These are phyloP conservation scores for Menidia menidia DNA, from an alignment of 2,797 vertebrate genomes.

Conservation along the genomic window DNA sequence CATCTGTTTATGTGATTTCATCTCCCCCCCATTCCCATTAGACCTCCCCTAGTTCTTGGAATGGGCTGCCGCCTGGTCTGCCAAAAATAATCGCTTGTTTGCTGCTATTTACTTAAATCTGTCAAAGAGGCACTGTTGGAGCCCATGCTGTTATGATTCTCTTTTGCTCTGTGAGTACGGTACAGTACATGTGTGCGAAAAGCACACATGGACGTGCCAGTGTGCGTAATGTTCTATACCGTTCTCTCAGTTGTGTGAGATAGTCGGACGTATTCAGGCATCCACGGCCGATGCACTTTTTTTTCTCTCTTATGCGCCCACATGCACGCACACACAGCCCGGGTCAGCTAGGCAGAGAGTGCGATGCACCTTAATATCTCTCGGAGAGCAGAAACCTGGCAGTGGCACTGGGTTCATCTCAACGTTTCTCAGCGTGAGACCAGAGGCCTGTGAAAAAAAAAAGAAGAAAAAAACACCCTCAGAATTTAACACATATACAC, in stretches of 20 bases:
- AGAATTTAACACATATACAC: constrained; percentile 46
- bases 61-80: constrained; percentile 66
- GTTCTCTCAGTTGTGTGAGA: constrained; percentile 69
- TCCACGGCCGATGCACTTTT: constrained; percentile 26
- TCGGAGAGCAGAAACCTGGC: constrained; percentile 73
- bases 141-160: constrained; percentile 68
- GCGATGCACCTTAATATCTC: constrained; percentile 74
- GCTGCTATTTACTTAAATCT: constrained; percentile 84
- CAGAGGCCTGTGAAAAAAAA: constrained; percentile 66
- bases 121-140: constrained; percentile 79
- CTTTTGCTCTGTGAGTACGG: constrained; percentile 50
- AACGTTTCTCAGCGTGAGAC: constrained; percentile 71
- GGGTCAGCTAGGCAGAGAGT: constrained; percentile 65
- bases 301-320: neutral
- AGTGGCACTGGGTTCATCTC: constrained; percentile 68
- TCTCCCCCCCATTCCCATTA: constrained; percentile 72
- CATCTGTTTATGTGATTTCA: constrained; percentile 84
- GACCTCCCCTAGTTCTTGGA: constrained; percentile 81
- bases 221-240: constrained; percentile 70
- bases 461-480: constrained; percentile 60
- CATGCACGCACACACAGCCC: constrained; percentile 34
- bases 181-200: constrained; percentile 37
- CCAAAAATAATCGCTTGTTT: constrained; percentile 85
- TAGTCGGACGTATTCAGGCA: constrained; percentile 61
- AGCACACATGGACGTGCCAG: constrained; percentile 54